Conservation (phyloP, 37 sponge, comb jelly and placozoan genomes). For the Ephydatia muelleri region DNA sequence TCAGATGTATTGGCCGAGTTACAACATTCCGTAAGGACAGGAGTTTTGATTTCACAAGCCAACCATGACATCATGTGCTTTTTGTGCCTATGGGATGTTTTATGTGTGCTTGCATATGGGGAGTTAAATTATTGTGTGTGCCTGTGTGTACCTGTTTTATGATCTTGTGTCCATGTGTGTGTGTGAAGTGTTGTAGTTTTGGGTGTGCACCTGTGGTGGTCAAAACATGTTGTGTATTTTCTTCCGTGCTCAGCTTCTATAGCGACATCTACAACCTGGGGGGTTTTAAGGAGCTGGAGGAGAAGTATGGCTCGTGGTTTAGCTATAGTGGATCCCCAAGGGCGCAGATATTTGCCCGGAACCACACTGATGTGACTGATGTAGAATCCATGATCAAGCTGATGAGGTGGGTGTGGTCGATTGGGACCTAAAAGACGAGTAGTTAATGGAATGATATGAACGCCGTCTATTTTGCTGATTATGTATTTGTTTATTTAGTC, state of each 20-base stretch:
- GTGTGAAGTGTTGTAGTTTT: neutral
- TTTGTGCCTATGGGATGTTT: neutral
- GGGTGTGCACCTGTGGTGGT: neutral
- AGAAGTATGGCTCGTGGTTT: conserved; percentile 91
- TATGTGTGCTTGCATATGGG: neutral
- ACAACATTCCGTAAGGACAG: conserved; percentile 86
- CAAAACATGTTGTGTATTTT: neutral
- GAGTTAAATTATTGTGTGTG: neutral
- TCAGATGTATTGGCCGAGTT: conserved; percentile 91
- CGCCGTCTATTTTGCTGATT: too few species aligned
- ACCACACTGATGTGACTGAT: conserved; percentile 76
- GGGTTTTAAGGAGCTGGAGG: conserved; percentile 63
- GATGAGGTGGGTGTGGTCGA: conserved; percentile 75
- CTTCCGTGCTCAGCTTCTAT: conserved; percentile 52
- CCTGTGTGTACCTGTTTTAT: neutral
- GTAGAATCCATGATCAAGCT: conserved; percentile 71
- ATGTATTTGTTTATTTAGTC: too few species aligned
- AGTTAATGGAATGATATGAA: too few species aligned
- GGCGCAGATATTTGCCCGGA: conserved; percentile 85
- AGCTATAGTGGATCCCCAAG: conserved; percentile 77
- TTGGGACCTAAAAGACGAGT: neutral
- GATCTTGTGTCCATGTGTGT: neutral
- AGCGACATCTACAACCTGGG: conserved; percentile 70
- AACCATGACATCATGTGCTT: neutral
- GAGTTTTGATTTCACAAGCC: neutral